Conservation (phyloP, 1,140 invertebrate genomes). For the Dendroctonus valens region DNA sequence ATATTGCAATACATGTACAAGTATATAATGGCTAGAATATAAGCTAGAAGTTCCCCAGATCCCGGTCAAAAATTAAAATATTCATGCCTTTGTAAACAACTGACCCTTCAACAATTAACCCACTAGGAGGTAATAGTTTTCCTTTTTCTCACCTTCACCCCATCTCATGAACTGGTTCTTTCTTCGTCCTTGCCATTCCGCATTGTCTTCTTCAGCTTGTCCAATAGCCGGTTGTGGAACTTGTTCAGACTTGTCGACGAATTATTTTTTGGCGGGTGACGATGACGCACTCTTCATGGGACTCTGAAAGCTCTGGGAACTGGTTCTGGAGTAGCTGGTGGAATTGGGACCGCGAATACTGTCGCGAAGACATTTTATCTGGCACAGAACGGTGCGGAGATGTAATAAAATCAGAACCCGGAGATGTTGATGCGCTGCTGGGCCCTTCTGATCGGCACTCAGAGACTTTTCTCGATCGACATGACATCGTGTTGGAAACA, state of each 20-base stretch:
- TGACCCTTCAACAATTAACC: slow-evolving; percentile 2
- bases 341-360: slow-evolving; percentile 49
- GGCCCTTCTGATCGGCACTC: slow-evolving; percentile 79
- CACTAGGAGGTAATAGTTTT: slow-evolving; percentile 37
- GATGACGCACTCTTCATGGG: slow-evolving; percentile 53
- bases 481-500: slow-evolving; percentile 63
- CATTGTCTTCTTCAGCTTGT: slow-evolving; percentile 77
- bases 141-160: slow-evolving; percentile 23
- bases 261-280: slow-evolving; percentile 59
- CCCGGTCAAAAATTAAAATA: slow-evolving; percentile 21
- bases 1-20: slow-evolving; percentile 18
- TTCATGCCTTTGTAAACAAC: neutral
- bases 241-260: slow-evolving; percentile 70
- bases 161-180: slow-evolving; percentile 48
- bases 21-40: no score
- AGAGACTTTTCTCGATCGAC: slow-evolving; percentile 73
- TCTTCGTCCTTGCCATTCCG: slow-evolving; percentile 56
- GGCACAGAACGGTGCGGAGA: slow-evolving; percentile 66
- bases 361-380: slow-evolving; percentile 55
- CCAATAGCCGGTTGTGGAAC: slow-evolving; percentile 80
- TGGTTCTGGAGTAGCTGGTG: slow-evolving; percentile 57
- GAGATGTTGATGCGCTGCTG: slow-evolving; percentile 64
- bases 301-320: slow-evolving; percentile 61
- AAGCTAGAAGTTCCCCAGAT: slow-evolving; percentile 9
- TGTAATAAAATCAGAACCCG: slow-evolving; percentile 64